Conservation (phyloP, 2,888 invertebrate species). For the Escarpia spicata region DNA sequence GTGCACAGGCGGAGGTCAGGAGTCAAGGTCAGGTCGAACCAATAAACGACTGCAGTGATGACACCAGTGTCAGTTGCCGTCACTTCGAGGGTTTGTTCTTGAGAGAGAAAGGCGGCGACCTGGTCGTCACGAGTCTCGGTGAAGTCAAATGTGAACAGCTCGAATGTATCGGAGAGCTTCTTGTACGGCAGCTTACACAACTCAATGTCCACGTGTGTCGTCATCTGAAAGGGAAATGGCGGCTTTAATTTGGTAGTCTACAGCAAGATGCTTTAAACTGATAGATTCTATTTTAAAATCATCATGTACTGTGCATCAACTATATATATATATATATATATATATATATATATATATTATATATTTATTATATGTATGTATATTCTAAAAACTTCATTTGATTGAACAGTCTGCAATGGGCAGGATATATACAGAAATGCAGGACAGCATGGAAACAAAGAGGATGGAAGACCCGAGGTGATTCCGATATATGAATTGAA, state of each 20-base stretch:
- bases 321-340: too few relatives aligned
- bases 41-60: slow-evolving; percentile 54
- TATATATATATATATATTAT: too few relatives aligned
- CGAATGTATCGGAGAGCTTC: slow-evolving; percentile 52
- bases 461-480: too few relatives aligned
- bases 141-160: slow-evolving; percentile 51
- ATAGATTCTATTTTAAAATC: background rate
- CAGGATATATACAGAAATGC: too few relatives aligned
- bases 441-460: too few relatives aligned
- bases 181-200: slow-evolving; percentile 51
- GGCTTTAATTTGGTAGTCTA: background rate
- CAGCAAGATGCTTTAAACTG: background rate
- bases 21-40: slow-evolving; percentile 53
- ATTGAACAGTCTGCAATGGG: too few relatives aligned
- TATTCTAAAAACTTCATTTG: too few relatives aligned
- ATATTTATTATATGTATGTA: too few relatives aligned
- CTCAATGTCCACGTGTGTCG: slow-evolving; percentile 54
- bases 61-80: slow-evolving; percentile 47
- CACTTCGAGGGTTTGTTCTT: slow-evolving; percentile 42
- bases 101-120: slow-evolving; percentile 31
- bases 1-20: slow-evolving; percentile 47
- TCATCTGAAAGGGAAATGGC: slow-evolving; percentile 46
- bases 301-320: too few relatives aligned
- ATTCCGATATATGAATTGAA: too few relatives aligned
- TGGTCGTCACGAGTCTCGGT: slow-evolving; percentile 39